Evolutionary conservation across 1,140 invertebrate genomes (phyloP).

Genomic region (Sycophila sp.): DNA sequence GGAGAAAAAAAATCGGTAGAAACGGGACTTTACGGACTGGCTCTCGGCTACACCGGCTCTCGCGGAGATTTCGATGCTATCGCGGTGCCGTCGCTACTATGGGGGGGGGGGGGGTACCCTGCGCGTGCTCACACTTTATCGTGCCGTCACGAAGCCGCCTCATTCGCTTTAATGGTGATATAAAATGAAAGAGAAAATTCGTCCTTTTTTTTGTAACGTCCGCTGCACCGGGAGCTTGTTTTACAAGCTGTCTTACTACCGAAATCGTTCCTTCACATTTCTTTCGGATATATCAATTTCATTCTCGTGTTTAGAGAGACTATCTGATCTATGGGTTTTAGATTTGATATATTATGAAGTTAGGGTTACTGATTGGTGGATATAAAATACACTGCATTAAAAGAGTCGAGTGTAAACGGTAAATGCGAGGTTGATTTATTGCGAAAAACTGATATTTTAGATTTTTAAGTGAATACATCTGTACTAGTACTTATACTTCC

Average conservation of each 20-base stretch:
- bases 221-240: too few species aligned
- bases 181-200: slow-evolving; percentile 23
- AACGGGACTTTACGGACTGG: background rate
- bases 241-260: background rate
- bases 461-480: too few species aligned
- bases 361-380: too few species aligned
- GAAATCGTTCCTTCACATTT: background rate
- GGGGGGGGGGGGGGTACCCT: background rate
- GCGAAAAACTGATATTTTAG: too few species aligned
- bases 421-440: too few species aligned
- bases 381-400: too few species aligned
- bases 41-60: background rate
- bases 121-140: slow-evolving; percentile 8
- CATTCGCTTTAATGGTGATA: slow-evolving; percentile 2
- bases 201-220: too few species aligned
- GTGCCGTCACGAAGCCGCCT: slow-evolving; percentile 2
- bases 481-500: too few species aligned
- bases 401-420: too few species aligned
- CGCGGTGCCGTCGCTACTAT: background rate
- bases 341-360: too few species aligned
- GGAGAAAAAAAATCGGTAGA: slow-evolving; percentile 8
- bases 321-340: too few species aligned
- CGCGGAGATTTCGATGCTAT: slow-evolving; percentile 14
- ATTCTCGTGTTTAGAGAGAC: too few species aligned
- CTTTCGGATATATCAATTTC: background rate